Percentiles rank a stretch among this genome's conserved stretches.
These are phyloP conservation scores for Panzeria rudis DNA, from an alignment of 2,888 invertebrate genomes.

Conservation along the genomic window DNA sequence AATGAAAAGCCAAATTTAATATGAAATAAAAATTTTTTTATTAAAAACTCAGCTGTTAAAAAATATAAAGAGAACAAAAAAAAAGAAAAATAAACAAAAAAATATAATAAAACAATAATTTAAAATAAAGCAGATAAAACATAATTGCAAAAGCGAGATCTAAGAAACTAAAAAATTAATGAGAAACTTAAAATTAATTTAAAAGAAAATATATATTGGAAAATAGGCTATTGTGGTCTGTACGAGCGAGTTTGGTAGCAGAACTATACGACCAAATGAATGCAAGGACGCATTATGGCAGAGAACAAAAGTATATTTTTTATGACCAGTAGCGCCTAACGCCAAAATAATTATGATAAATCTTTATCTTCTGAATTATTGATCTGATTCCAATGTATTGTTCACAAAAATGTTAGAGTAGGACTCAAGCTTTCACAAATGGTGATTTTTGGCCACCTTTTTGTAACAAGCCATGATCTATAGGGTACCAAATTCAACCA, in stretches of 20 bases:
- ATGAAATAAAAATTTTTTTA: conserved; percentile 46
- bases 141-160: conserved; percentile 73
- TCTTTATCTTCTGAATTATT: too few species aligned
- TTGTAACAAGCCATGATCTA: too few species aligned
- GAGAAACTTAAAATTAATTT: conserved; percentile 71
- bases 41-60: conserved; percentile 79
- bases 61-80: conserved; percentile 70
- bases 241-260: background rate
- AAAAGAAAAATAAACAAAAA: conserved; percentile 70
- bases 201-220: conserved; percentile 43
- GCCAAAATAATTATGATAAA: too few species aligned
- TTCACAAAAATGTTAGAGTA: too few species aligned
- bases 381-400: too few species aligned
- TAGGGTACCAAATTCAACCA: too few species aligned
- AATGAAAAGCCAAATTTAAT: conserved; percentile 65
- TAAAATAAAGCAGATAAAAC: conserved; percentile 54
- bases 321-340: too few species aligned
- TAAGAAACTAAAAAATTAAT: conserved; percentile 70
- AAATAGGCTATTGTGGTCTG: conserved; percentile 70
- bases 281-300: too few species aligned
- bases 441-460: too few species aligned
- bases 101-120: conserved; percentile 73
- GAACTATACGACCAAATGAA: too few species aligned
- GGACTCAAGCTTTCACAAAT: too few species aligned
- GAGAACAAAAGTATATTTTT: too few species aligned